Evolutionary conservation across 2,888 invertebrate species (phyloP).

Genomic region (Drosophila mulleri): DNA sequence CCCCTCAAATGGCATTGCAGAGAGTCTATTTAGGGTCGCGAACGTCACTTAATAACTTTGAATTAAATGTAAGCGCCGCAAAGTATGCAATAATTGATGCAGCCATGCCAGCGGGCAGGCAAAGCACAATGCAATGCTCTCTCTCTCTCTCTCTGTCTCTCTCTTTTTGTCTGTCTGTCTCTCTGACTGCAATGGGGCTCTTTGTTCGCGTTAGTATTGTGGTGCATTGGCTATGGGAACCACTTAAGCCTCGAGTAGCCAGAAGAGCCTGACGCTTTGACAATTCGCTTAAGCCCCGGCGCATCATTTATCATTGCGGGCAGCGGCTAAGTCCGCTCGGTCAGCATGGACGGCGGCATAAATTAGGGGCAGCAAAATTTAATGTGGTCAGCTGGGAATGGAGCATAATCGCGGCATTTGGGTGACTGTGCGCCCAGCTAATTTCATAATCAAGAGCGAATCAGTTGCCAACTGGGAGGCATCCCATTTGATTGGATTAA

Average conservation of each 20-base stretch:
- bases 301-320: slow-evolving; percentile 53
- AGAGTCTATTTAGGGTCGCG: slow-evolving; percentile 41
- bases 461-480: slow-evolving; percentile 39
- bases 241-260: slow-evolving; percentile 39
- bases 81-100: slow-evolving; percentile 75
- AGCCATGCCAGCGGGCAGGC: slow-evolving; percentile 37
- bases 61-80: slow-evolving; percentile 70
- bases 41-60: slow-evolving; percentile 68
- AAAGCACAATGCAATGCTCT: slow-evolving; percentile 19
- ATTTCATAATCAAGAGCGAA: slow-evolving; percentile 68
- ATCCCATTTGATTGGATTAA: slow-evolving; percentile 72
- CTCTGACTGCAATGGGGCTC: background rate
- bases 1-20: slow-evolving; percentile 32
- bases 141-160: background rate
- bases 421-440: slow-evolving; percentile 44
- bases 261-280: slow-evolving; percentile 37
- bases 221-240: slow-evolving; percentile 4
- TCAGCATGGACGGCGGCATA: slow-evolving; percentile 48
- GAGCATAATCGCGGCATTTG: slow-evolving; percentile 61
- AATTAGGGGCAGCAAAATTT: slow-evolving; percentile 65
- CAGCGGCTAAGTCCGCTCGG: slow-evolving; percentile 22
- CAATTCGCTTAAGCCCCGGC: slow-evolving; percentile 31
- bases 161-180: too few relatives aligned
- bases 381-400: slow-evolving; percentile 39
- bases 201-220: slow-evolving; percentile 6